Evolutionary conservation across 2,113 vertebrate genomes (phyloP).

Genomic region (Stigmatopora argus): DNA sequence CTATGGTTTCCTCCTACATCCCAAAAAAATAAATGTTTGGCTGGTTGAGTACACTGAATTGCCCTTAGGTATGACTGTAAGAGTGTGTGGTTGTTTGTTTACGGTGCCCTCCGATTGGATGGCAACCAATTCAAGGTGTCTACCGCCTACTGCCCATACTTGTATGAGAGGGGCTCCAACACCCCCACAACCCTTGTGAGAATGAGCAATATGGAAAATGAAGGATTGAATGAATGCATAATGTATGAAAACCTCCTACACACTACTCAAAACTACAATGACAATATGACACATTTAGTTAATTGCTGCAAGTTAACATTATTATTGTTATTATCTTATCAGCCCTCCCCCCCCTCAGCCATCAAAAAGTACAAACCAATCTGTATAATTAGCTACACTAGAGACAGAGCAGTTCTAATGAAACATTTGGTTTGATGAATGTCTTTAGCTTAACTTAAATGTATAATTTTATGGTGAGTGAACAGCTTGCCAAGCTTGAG

Average conservation of each 20-base stretch:
- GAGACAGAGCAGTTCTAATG: conserved; percentile 10
- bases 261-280: not conserved
- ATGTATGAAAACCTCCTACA: not conserved
- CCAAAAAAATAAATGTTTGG: too few species aligned
- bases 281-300: not conserved
- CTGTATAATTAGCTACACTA: conserved; percentile 19
- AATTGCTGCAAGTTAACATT: conserved; percentile 11
- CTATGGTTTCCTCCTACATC: too few species aligned
- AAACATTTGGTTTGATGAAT: conserved; percentile 23
- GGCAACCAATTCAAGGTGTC: too few species aligned
- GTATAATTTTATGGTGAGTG: conserved; percentile 33
- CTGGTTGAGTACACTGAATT: too few species aligned
- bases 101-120: too few species aligned
- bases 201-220: too few species aligned
- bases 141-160: too few species aligned
- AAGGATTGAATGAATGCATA: not conserved
- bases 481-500: conserved; percentile 34
- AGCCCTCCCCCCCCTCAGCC: conserved; percentile 14
- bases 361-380: conserved; percentile 26
- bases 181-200: too few species aligned
- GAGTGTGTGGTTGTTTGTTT: too few species aligned
- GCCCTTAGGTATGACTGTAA: too few species aligned
- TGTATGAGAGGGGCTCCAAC: too few species aligned
- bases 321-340: conserved; percentile 14
- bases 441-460: conserved; percentile 26